Evolutionary conservation across 2,888 invertebrate species (phyloP).

Genomic region (Eulithis prunata): DNA sequence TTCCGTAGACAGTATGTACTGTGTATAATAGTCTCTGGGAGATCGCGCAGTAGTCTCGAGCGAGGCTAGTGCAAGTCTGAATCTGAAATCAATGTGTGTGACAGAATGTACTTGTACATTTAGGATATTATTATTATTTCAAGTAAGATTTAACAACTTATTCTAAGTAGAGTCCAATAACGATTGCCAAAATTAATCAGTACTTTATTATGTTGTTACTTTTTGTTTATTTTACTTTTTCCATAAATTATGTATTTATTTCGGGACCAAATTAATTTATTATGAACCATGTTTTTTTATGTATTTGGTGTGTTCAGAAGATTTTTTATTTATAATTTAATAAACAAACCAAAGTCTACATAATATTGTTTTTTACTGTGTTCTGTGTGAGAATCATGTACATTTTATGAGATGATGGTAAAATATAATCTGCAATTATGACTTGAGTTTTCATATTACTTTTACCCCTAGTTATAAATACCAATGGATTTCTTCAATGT

Average conservation of each 20-base stretch:
- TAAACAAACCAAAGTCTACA: constrained; percentile 84
- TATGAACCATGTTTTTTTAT: constrained; percentile 73
- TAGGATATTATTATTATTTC: constrained; percentile 73
- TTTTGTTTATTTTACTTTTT: constrained; percentile 69
- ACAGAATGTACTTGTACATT: constrained; percentile 70
- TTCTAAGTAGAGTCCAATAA: constrained; percentile 79
- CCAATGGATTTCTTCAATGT: no score
- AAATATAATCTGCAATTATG: constrained; percentile 71
- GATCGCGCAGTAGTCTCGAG: constrained; percentile 46
- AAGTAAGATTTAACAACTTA: constrained; percentile 71
- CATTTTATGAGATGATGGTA: constrained; percentile 65
- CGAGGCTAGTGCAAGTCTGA: constrained; percentile 51
- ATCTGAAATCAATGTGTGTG: constrained; percentile 67
- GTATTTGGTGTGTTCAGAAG: constrained; percentile 80
- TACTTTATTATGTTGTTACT: constrained; percentile 79
- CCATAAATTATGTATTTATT: constrained; percentile 82
- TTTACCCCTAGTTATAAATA: not conserved
- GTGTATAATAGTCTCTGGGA: constrained; percentile 72
- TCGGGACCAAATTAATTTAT: constrained; percentile 85
- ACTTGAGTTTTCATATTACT: constrained; percentile 53
- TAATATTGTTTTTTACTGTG: constrained; percentile 75
- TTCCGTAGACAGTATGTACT: constrained; percentile 61
- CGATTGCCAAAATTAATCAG: constrained; percentile 83
- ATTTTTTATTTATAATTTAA: constrained; percentile 81
- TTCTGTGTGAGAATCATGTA: constrained; percentile 66